phyloP scores from a whole-genome alignment of 2,888 invertebrate genomes.

The Nudaria mundana region DNA sequence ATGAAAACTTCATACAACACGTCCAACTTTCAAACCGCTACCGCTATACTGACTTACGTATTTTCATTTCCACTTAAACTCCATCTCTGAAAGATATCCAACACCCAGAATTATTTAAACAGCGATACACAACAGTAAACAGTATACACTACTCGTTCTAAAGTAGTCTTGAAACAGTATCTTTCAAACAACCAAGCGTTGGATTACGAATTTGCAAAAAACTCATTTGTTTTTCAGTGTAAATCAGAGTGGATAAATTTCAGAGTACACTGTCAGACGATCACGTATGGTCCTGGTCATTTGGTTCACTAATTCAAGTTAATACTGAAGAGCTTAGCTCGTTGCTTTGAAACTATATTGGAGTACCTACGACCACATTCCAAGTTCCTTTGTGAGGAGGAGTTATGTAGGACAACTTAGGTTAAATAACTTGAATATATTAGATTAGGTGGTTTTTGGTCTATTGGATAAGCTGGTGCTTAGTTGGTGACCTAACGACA shows the following conservation, averaged over 20 bases:
- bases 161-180: too few relatives aligned
- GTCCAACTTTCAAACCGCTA: conserved; percentile 48
- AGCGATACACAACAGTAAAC: conserved; percentile 7
- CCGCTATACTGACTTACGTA: conserved; percentile 56
- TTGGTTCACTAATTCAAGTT: conserved; percentile 57
- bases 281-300: conserved; percentile 45
- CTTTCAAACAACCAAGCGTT: conserved; percentile 17
- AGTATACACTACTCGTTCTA: conserved; percentile 33
- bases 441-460: conserved; percentile 21
- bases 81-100: conserved; percentile 22
- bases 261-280: conserved; percentile 39
- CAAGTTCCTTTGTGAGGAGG: conserved; percentile 22
- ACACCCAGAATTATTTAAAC: conserved; percentile 15
- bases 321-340: conserved; percentile 44
- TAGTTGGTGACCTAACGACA: conserved; percentile 16
- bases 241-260: conserved; percentile 40
- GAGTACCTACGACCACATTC: conserved; percentile 15
- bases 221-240: conserved; percentile 10
- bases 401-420: conserved; percentile 30
- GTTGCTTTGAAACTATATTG: conserved; percentile 25
- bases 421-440: conserved; percentile 31
- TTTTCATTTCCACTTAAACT: conserved; percentile 30
- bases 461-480: conserved; percentile 14
- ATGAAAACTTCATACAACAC: conserved; percentile 32
- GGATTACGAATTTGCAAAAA: conserved; percentile 17